Evolutionary conservation across 2,113 vertebrate genomes (phyloP).

Genomic region (Arenaria interpres): DNA sequence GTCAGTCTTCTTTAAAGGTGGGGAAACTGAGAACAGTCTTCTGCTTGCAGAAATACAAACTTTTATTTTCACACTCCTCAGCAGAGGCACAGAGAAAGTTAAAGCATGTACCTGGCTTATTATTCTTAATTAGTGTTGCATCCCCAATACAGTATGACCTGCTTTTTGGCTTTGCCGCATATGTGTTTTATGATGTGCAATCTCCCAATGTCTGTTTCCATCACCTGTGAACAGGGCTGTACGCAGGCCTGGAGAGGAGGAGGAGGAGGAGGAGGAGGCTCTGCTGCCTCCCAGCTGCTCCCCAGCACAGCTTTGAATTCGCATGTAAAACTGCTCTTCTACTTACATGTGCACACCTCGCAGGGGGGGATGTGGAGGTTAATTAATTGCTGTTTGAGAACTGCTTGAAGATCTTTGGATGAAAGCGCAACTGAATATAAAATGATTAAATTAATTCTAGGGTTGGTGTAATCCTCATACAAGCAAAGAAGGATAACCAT

Average conservation of each 20-base stretch:
- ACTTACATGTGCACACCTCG: neutral
- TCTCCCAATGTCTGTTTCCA: neutral
- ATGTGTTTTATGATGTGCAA: neutral
- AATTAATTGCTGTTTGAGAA: neutral
- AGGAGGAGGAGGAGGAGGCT: neutral
- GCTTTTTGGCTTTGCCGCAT: neutral
- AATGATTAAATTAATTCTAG: neutral
- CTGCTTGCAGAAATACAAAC: neutral
- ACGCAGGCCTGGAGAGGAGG: neutral
- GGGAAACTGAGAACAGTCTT: neutral
- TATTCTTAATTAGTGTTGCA: neutral
- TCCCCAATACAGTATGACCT: neutral
- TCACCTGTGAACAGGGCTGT: neutral
- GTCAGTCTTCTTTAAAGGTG: neutral
- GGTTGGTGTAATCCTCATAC: neutral
- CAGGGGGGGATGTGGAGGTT: neutral
- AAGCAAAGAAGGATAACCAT: neutral
- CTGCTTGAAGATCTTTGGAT: neutral
- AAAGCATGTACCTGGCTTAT: neutral
- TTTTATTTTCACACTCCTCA: neutral
- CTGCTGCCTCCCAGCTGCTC: neutral
- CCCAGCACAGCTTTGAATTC: accelerated
- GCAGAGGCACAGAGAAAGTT: neutral
- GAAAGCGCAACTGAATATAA: neutral
- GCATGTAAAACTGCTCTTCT: neutral